These are phyloP conservation scores for Cirrhinus molitorella DNA, from an alignment of 2,797 vertebrate species.

Conservation along the genomic window DNA sequence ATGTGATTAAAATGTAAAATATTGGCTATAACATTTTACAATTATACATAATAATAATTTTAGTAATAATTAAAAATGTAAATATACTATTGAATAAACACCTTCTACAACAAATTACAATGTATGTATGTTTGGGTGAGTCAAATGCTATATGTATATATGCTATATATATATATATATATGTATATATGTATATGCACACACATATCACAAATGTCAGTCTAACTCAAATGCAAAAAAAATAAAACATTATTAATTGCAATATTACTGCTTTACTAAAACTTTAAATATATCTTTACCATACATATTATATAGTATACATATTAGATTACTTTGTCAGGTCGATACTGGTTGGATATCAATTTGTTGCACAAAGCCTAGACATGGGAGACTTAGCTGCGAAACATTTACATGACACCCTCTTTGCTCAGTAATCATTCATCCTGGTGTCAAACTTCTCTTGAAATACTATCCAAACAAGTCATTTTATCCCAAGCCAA, in stretches of 20 bases:
- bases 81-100: background rate
- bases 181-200: no score
- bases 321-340: constrained; percentile 33
- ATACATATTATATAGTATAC: constrained; percentile 25
- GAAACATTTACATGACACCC: constrained; percentile 69
- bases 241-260: background rate
- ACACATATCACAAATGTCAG: background rate
- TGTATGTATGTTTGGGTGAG: background rate
- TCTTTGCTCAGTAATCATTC: constrained; percentile 56
- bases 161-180: background rate
- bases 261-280: background rate
- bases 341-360: constrained; percentile 39
- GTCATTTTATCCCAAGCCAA: constrained; percentile 55
- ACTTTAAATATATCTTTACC: constrained; percentile 24
- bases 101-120: background rate
- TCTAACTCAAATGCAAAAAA: constrained; percentile 5
- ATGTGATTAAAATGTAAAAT: background rate
- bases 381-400: constrained; percentile 77
- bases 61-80: background rate
- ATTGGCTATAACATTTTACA: background rate
- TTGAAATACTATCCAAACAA: constrained; percentile 61
- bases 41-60: background rate
- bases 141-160: background rate
- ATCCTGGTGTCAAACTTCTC: constrained; percentile 59
- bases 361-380: constrained; percentile 52